Percentiles rank a stretch among this genome's conserved stretches.
These are phyloP conservation scores for Todiramphus chloris DNA, from an alignment of 2,113 vertebrate species.

Conservation along the genomic window DNA sequence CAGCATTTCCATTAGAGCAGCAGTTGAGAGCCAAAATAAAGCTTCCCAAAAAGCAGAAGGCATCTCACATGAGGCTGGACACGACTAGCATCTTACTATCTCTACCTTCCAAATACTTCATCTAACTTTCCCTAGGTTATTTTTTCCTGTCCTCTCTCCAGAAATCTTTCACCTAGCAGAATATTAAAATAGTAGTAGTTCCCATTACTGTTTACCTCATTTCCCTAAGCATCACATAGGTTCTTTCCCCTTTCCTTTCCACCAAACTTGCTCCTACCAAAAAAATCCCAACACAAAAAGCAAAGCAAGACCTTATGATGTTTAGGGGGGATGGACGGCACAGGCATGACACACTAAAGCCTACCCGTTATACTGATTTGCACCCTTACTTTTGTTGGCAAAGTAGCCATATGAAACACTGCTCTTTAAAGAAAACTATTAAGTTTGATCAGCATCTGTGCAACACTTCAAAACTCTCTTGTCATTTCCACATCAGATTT, in stretches of 20 bases:
- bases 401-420: neutral
- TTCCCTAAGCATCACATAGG: neutral
- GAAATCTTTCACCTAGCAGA: neutral
- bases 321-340: neutral
- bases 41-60: neutral
- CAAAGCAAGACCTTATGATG: neutral
- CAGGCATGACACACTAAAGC: neutral
- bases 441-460: neutral
- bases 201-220: neutral
- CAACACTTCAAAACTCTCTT: neutral
- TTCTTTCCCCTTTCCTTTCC: neutral
- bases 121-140: neutral
- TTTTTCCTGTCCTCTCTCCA: neutral
- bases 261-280: neutral
- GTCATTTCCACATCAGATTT: neutral
- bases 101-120: neutral
- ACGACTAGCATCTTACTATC: neutral
- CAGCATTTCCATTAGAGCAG: rapidly evolving
- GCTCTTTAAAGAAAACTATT: neutral
- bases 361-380: neutral
- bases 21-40: neutral
- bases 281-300: neutral
- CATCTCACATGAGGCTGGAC: neutral
- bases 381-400: neutral
- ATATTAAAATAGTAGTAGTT: neutral